Conservation (phyloP, 1,140 invertebrate species). For the Philotrypesis tridentata region DNA sequence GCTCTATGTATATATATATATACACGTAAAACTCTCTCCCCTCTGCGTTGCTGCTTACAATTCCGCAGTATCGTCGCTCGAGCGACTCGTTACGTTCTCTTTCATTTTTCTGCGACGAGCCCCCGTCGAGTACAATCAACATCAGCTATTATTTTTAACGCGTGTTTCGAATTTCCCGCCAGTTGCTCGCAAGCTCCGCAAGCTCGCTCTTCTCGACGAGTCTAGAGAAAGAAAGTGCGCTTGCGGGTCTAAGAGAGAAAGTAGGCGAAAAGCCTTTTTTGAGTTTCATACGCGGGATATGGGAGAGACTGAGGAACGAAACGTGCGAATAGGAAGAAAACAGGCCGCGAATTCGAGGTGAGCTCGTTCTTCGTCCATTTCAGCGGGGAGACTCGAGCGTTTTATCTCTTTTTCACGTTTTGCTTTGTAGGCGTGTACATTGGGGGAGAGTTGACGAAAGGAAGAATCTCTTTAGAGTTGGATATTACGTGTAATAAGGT, state of each 20-base stretch:
- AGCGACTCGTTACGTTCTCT: conserved; percentile 10
- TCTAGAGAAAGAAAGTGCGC: too few relatives aligned
- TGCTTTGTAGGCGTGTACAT: not conserved
- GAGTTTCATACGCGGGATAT: too few relatives aligned
- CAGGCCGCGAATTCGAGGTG: conserved; percentile 11
- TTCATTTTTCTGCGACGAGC: conserved; percentile 13
- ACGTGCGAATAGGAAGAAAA: conserved; percentile 40
- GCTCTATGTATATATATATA: too few relatives aligned
- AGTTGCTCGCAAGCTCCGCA: not conserved
- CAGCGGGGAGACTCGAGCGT: conserved; percentile 58
- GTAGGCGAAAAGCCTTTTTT: not conserved
- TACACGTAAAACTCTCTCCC: too few relatives aligned
- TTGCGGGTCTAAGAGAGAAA: not conserved
- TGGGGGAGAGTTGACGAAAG: not conserved
- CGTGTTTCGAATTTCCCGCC: conserved; percentile 36
- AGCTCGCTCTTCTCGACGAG: too few relatives aligned
- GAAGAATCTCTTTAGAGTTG: too few relatives aligned
- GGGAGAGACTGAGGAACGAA: not conserved
- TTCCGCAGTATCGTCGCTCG: conserved; percentile 6
- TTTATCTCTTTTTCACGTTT: conserved; percentile 59
- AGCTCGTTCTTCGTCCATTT: conserved; percentile 61
- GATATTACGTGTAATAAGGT: too few relatives aligned
- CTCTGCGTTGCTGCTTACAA: not conserved
- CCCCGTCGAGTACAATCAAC: conserved; percentile 43
- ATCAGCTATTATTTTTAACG: conserved; percentile 45